phyloP scores from a whole-genome alignment of 1,140 invertebrate species.

The Euura saliciscinereae region DNA sequence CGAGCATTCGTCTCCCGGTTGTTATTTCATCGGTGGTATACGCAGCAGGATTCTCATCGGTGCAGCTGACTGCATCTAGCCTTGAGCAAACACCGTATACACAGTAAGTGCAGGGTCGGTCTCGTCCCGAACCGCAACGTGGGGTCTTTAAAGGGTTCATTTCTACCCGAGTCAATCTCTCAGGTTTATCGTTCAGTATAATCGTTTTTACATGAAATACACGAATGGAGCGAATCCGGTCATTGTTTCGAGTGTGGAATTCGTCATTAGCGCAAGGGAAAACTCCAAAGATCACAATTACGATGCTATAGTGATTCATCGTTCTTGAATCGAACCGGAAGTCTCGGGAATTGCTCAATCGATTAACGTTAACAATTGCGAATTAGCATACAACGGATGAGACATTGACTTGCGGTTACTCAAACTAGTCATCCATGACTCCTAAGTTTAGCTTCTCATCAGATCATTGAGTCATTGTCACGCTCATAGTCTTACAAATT shows the following conservation, averaged over 20 bases:
- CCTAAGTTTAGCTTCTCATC: neutral
- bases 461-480: neutral
- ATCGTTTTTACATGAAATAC: too few species aligned
- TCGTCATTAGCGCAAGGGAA: too few species aligned
- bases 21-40: neutral
- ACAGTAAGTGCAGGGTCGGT: neutral
- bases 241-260: too few species aligned
- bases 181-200: too few species aligned
- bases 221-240: too few species aligned
- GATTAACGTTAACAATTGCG: conserved; percentile 1
- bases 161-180: neutral
- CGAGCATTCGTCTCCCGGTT: neutral
- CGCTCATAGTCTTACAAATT: neutral
- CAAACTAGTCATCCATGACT: too few species aligned
- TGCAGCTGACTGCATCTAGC: conserved; percentile 1
- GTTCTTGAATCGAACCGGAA: neutral
- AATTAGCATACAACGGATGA: neutral
- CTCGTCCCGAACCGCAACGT: neutral
- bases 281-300: too few species aligned
- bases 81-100: neutral
- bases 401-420: neutral
- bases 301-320: too few species aligned
- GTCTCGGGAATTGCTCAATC: neutral
- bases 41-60: neutral
- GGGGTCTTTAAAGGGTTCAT: neutral